phyloP scores from a whole-genome alignment of 2,888 invertebrate species.

The Branchellion lobata region DNA sequence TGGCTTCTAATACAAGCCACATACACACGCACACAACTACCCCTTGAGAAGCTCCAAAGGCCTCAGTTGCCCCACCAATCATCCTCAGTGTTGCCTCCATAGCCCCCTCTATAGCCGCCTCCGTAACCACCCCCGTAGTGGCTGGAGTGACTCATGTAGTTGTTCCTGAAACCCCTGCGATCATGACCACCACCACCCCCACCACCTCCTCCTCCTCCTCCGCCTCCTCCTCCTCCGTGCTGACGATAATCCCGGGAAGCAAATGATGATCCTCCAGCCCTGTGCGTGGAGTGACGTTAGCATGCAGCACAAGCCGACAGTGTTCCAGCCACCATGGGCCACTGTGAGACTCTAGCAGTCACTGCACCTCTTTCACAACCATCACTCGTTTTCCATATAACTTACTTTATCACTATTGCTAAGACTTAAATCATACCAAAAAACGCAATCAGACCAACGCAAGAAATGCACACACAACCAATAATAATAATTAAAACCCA shows the following conservation, averaged over 20 bases:
- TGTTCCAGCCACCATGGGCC: no score
- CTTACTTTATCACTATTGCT: not conserved
- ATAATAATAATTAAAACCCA: not conserved
- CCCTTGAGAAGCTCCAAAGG: not conserved
- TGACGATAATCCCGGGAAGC: conserved; percentile 49
- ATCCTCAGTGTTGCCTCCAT: conserved; percentile 45
- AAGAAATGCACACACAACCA: not conserved
- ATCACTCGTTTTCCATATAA: not conserved
- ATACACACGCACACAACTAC: not conserved
- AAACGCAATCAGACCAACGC: not conserved
- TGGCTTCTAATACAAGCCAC: not conserved
- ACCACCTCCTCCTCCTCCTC: conserved; percentile 23
- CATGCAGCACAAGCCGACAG: no score
- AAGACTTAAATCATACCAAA: not conserved
- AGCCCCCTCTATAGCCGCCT: no score
- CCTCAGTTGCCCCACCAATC: conserved; percentile 50
- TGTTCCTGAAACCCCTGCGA: conserved; percentile 24
- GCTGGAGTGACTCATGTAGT: not conserved
- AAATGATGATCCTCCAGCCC: conserved; percentile 41
- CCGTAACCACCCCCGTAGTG: conserved; percentile 28
- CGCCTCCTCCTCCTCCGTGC: conserved; percentile 30
- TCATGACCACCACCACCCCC: conserved; percentile 27
- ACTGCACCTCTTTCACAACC: no score
- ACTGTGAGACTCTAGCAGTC: no score
- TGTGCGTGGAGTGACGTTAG: no score